Conservation (phyloP, 2,113 vertebrate genomes). For the Rhabdomys dilectus region DNA sequence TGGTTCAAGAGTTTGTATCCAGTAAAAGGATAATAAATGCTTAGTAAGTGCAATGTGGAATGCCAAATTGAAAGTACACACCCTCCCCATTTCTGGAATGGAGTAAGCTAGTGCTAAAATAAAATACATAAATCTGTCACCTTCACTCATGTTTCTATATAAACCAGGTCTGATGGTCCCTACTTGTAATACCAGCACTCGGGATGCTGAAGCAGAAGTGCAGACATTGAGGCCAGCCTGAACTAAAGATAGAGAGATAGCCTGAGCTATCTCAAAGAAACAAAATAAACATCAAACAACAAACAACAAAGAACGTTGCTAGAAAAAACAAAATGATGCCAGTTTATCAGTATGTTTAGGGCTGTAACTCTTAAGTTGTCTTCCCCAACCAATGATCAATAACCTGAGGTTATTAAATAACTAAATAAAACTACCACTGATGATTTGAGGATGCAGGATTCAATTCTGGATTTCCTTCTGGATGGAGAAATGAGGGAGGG, state of each 20-base stretch:
- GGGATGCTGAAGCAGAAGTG: neutral
- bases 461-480: conserved; percentile 28
- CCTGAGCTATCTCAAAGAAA: neutral
- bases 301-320: neutral
- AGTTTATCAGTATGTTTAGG: neutral
- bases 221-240: neutral
- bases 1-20: neutral
- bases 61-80: neutral
- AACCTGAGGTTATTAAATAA: conserved; percentile 31
- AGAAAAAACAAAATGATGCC: neutral
- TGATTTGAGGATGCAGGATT: neutral
- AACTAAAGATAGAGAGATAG: neutral
- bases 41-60: conserved; percentile 1
- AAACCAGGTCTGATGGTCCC: neutral
- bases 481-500: conserved; percentile 11
- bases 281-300: neutral
- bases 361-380: neutral
- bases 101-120: neutral
- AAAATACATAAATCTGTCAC: conserved; percentile 28
- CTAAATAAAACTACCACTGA: neutral
- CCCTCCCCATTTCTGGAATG: neutral
- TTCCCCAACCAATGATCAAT: neutral
- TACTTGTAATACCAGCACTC: neutral
- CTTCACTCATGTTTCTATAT: neutral
- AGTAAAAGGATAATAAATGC: neutral